Conservation (phyloP, 2,888 invertebrate genomes). For the Drosophila antonietae region DNA sequence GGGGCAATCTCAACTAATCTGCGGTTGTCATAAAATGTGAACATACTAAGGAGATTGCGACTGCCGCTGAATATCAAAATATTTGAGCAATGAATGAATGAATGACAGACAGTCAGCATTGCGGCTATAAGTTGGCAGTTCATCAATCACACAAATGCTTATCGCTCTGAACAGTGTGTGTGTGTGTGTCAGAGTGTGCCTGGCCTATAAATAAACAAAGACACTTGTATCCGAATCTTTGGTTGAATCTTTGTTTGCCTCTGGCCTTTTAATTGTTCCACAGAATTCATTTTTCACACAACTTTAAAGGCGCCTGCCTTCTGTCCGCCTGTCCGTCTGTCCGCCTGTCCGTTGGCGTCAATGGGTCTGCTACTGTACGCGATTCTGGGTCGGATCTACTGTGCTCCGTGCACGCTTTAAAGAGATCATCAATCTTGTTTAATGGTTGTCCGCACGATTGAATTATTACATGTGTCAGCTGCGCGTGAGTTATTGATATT, state of each 20-base stretch:
- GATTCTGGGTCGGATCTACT: conserved; percentile 28
- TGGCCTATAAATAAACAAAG: conserved; percentile 57
- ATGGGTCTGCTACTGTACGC: conserved; percentile 52
- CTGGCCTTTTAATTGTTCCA: conserved; percentile 65
- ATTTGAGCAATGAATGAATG: conserved; percentile 65
- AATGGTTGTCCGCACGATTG: conserved; percentile 83
- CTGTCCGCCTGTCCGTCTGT: conserved; percentile 30
- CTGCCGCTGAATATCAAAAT: conserved; percentile 50
- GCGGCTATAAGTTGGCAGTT: conserved; percentile 49
- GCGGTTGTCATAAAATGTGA: conserved; percentile 73
- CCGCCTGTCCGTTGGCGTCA: conserved; percentile 56
- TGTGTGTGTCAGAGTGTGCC: conserved; percentile 1
- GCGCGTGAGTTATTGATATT: conserved; percentile 78
- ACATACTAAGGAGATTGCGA: conserved; percentile 24
- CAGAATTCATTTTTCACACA: conserved; percentile 69
- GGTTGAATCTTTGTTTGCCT: conserved; percentile 35
- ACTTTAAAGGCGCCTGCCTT: conserved; percentile 59
- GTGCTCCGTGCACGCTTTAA: conserved; percentile 58
- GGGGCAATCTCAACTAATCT: conserved; percentile 72
- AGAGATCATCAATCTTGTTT: conserved; percentile 82
- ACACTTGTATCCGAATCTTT: conserved; percentile 40
- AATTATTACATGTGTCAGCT: conserved; percentile 83
- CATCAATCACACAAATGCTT: conserved; percentile 73
- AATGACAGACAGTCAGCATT: conserved; percentile 25
- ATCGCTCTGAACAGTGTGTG: conserved; percentile 53